These are phyloP conservation scores for Crotophaga sulcirostris DNA, from an alignment of 2,113 vertebrate genomes.

Conservation along the genomic window DNA sequence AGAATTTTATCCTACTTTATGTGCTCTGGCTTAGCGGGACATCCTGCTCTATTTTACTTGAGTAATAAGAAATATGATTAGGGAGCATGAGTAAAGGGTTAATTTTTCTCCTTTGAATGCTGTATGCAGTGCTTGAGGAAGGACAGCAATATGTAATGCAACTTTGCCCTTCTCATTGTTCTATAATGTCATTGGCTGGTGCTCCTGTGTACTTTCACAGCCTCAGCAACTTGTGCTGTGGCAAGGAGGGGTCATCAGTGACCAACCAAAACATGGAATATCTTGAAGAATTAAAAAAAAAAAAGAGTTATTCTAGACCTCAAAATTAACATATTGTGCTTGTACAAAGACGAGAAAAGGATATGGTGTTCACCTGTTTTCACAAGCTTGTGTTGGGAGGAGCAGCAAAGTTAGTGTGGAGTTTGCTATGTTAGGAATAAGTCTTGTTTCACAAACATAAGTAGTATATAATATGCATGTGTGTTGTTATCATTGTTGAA, in stretches of 20 bases:
- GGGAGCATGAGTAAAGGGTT: conserved; percentile 38
- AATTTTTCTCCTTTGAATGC: conserved; percentile 53
- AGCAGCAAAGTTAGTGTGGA: not conserved
- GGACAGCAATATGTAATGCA: not conserved
- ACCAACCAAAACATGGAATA: not conserved
- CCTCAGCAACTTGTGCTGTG: conserved; percentile 28
- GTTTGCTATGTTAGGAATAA: not conserved
- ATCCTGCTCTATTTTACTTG: conserved; percentile 17
- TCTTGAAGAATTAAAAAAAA: not conserved
- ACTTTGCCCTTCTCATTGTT: conserved; percentile 47
- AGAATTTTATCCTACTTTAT: conserved; percentile 17
- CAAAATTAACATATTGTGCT: not conserved
- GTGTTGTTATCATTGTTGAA: not conserved
- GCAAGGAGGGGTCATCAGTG: conserved; percentile 31
- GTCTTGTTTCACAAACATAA: not conserved
- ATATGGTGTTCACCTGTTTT: not conserved
- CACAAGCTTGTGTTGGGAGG: not conserved
- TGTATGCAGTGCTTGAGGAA: conserved; percentile 15
- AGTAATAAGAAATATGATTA: not conserved
- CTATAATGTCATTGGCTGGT: conserved; percentile 55
- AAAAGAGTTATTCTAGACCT: not conserved
- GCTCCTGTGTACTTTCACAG: not conserved
- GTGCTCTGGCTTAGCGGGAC: conserved; percentile 29
- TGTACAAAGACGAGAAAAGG: not conserved
- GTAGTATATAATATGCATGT: not conserved